Evolutionary conservation across 2,888 invertebrate species (phyloP).

Genomic region (Leptinotarsa haldemani): DNA sequence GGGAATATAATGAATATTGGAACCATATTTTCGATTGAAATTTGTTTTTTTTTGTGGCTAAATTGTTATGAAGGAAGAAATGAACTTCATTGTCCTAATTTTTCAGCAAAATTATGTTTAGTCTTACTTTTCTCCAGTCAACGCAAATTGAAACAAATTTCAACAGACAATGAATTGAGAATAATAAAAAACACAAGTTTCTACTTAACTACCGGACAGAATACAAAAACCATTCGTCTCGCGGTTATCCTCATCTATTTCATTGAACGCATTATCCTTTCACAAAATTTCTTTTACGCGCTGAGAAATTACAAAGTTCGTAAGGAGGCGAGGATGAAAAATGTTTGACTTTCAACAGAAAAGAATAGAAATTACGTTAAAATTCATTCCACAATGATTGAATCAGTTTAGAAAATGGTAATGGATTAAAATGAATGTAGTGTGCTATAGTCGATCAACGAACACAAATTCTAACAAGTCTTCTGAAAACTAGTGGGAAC

Average conservation of each 20-base stretch:
- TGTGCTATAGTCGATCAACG: too few relatives aligned
- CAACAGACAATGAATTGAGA: neutral
- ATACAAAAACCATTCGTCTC: slow-evolving; percentile 7
- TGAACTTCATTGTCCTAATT: too few relatives aligned
- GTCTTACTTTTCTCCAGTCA: neutral
- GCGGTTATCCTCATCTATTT: slow-evolving; percentile 6
- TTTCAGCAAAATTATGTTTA: neutral
- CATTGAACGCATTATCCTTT: slow-evolving; percentile 2
- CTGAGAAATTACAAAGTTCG: slow-evolving; percentile 4
- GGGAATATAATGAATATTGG: too few relatives aligned
- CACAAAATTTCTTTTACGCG: neutral
- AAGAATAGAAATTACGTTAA: neutral
- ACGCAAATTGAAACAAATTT: slow-evolving; percentile 9
- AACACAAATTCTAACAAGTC: too few relatives aligned
- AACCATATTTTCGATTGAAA: too few relatives aligned
- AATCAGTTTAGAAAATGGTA: too few relatives aligned
- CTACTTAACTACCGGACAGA: neutral
- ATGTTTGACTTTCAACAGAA: neutral
- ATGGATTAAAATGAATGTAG: too few relatives aligned
- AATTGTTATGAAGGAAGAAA: too few relatives aligned
- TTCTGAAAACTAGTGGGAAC: too few relatives aligned
- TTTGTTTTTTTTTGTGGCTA: too few relatives aligned
- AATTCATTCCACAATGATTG: too few relatives aligned
- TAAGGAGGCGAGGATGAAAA: neutral
- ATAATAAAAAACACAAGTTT: neutral